Percentiles rank a stretch among this genome's conserved stretches.
phyloP scores from a whole-genome alignment of 1,140 invertebrate genomes.

The Anastatus disparis region DNA sequence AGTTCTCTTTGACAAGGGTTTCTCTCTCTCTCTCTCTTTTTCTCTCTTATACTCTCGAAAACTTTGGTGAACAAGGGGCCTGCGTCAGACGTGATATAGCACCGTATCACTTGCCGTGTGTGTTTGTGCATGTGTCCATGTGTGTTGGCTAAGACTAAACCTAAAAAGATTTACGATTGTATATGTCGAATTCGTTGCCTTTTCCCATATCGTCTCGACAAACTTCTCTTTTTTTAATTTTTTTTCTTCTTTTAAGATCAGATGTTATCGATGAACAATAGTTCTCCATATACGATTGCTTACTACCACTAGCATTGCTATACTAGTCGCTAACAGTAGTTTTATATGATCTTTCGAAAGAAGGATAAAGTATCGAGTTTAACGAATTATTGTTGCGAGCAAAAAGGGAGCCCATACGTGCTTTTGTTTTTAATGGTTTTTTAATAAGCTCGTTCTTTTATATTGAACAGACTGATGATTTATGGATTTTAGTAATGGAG shows the following conservation, averaged over 20 bases:
- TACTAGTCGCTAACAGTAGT: not conserved
- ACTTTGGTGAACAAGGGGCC: not conserved
- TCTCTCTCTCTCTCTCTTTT: too few relatives aligned
- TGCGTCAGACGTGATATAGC: constrained; percentile 29
- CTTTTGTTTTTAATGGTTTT: too few relatives aligned
- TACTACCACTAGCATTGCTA: too few relatives aligned
- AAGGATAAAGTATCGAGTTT: too few relatives aligned
- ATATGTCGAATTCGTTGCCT: not conserved
- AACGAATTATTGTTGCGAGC: too few relatives aligned
- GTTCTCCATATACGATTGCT: not conserved
- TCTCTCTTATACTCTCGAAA: not conserved
- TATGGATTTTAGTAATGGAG: too few relatives aligned
- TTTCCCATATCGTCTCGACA: not conserved
- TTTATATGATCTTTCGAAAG: not conserved
- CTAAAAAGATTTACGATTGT: constrained; percentile 25
- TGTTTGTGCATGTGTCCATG: too few relatives aligned
- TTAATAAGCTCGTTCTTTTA: too few relatives aligned
- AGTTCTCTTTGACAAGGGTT: too few relatives aligned
- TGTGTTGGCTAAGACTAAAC: too few relatives aligned
- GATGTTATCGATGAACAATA: constrained; percentile 28
- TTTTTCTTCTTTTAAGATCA: not conserved
- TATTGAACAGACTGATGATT: too few relatives aligned
- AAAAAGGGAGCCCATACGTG: too few relatives aligned
- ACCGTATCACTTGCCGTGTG: constrained; percentile 8
- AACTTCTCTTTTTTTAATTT: not conserved